Percentiles rank a stretch among this genome's conserved stretches.
These are phyloP conservation scores for Elgaria multicarinata DNA, from an alignment of 2,113 vertebrate species.

Conservation along the genomic window DNA sequence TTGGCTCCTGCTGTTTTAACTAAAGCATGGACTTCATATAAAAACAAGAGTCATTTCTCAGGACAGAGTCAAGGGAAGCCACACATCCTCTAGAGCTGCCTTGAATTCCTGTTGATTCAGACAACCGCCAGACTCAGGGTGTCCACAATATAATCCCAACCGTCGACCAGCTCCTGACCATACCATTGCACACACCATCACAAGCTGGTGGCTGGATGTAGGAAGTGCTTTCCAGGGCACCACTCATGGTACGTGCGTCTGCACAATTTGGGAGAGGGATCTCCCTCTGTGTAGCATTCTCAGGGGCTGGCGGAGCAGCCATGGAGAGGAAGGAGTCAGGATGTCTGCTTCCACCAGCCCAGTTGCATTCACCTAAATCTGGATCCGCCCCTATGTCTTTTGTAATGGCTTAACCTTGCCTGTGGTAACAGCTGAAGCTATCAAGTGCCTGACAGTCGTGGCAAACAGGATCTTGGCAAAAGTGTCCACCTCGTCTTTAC, in stretches of 20 bases:
- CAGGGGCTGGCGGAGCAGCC: too few species aligned
- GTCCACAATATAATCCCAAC: background rate
- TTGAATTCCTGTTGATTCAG: slow-evolving; percentile 17
- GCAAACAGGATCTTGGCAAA: background rate
- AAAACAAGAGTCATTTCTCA: slow-evolving; percentile 23
- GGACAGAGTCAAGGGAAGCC: background rate
- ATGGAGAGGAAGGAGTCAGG: too few species aligned
- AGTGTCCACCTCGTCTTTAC: background rate
- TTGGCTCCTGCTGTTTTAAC: slow-evolving; percentile 8
- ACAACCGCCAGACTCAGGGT: background rate
- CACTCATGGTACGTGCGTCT: too few species aligned
- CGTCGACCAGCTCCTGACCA: background rate
- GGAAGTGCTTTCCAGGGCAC: too few species aligned
- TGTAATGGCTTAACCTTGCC: background rate
- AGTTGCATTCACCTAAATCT: too few species aligned
- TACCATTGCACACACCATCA: too few species aligned
- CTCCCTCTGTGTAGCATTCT: too few species aligned
- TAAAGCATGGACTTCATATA: slow-evolving; percentile 30
- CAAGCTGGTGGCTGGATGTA: background rate
- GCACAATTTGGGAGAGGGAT: too few species aligned
- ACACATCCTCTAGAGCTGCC: background rate
- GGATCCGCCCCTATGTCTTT: background rate
- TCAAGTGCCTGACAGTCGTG: background rate
- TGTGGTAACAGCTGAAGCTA: background rate
- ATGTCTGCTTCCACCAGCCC: too few species aligned